A percentile compares a stretch with the other conserved stretches of the same genome.
phyloP scores from a whole-genome alignment of 2,888 invertebrate species.

The Magallana nippona region DNA sequence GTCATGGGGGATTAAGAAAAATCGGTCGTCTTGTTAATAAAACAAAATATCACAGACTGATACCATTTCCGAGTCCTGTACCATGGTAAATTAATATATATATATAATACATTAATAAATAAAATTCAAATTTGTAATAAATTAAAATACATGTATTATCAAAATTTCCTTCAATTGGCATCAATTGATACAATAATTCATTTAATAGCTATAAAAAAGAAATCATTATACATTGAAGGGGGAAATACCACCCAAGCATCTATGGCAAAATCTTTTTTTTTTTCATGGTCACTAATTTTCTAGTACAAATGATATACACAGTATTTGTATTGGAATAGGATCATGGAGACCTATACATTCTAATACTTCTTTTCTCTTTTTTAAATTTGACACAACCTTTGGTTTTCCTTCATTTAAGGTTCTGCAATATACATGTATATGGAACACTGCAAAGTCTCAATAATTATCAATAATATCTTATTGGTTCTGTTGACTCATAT shows the following conservation, averaged over 20 bases:
- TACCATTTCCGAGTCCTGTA: background rate
- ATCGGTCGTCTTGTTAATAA: background rate
- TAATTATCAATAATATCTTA: background rate
- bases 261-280: no score
- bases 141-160: slow-evolving; percentile 13
- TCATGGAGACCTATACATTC: no score
- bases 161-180: slow-evolving; percentile 7
- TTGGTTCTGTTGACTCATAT: background rate
- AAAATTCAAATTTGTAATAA: slow-evolving; percentile 24
- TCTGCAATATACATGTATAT: background rate
- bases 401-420: background rate
- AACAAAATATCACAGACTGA: slow-evolving; percentile 4
- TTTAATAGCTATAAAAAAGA: no score
- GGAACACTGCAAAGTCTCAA: background rate
- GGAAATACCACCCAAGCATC: no score
- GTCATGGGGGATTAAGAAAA: background rate
- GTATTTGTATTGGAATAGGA: no score
- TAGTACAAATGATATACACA: no score
- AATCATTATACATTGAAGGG: no score
- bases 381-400: no score
- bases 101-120: background rate
- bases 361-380: no score
- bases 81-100: slow-evolving; percentile 10
- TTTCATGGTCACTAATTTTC: no score
- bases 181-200: background rate